Evolutionary conservation across 2,797 vertebrate genomes (phyloP).

Genomic region (Myripristis jacobus): DNA sequence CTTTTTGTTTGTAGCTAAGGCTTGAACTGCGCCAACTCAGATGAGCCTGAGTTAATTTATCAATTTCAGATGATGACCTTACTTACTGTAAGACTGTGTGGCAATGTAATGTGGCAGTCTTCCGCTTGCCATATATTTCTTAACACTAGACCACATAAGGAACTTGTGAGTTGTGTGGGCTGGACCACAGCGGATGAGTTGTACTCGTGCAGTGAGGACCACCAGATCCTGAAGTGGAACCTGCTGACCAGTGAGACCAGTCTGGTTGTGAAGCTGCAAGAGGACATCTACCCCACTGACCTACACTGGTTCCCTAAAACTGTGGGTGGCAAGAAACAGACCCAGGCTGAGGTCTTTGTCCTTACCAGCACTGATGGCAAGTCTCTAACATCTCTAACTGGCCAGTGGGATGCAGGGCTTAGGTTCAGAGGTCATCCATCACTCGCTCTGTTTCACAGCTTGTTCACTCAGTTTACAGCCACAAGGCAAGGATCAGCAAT

Average conservation of each 20-base stretch:
- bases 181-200: constrained; percentile 96
- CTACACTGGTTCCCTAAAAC: constrained; percentile 95
- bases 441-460: background rate
- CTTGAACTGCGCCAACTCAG: no score
- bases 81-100: no score
- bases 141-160: constrained; percentile 80
- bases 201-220: constrained; percentile 96
- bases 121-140: constrained; percentile 43
- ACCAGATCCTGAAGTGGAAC: constrained; percentile 95
- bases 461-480: background rate
- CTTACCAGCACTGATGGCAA: constrained; percentile 96
- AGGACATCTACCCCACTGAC: constrained; percentile 92
- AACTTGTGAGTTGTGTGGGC: constrained; percentile 92
- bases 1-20: no score
- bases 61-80: no score
- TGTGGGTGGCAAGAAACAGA: constrained; percentile 90
- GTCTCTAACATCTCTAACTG: constrained; percentile 42
- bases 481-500: background rate
- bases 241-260: constrained; percentile 89
- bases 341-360: constrained; percentile 90
- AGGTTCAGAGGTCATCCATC: constrained; percentile 10
- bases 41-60: no score
- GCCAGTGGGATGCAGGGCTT: constrained; percentile 1
- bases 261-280: constrained; percentile 88
- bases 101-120: no score